Conservation (phyloP, 2,113 vertebrate genomes). For the Asarcornis scutulata region DNA sequence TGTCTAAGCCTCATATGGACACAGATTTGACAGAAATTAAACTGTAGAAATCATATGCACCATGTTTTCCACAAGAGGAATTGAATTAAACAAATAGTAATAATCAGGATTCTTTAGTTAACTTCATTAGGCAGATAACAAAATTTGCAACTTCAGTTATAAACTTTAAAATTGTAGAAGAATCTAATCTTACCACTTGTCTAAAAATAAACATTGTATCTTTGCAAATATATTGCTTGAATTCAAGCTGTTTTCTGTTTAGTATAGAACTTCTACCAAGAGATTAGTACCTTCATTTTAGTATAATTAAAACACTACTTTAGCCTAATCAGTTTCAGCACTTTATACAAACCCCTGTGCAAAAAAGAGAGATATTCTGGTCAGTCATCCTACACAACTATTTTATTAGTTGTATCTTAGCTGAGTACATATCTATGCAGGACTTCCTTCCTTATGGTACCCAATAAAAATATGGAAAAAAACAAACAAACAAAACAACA, state of each 20-base stretch:
- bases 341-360: neutral
- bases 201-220: neutral
- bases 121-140: neutral
- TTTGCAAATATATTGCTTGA: neutral
- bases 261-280: neutral
- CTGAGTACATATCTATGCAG: neutral
- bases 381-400: neutral
- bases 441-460: neutral
- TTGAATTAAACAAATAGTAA: neutral
- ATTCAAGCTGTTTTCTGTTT: neutral
- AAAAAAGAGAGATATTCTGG: neutral
- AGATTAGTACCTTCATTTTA: neutral
- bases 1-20: neutral
- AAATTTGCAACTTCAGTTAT: neutral
- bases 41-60: neutral
- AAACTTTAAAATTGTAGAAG: neutral
- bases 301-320: neutral
- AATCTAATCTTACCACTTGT: neutral
- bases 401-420: neutral
- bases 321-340: neutral
- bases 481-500: too few relatives aligned
- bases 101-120: neutral
- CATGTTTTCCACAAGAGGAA: neutral
- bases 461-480: neutral
- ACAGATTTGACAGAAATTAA: neutral